Conservation (phyloP, 2,888 invertebrate species). For the Pristionchus arcanus region DNA sequence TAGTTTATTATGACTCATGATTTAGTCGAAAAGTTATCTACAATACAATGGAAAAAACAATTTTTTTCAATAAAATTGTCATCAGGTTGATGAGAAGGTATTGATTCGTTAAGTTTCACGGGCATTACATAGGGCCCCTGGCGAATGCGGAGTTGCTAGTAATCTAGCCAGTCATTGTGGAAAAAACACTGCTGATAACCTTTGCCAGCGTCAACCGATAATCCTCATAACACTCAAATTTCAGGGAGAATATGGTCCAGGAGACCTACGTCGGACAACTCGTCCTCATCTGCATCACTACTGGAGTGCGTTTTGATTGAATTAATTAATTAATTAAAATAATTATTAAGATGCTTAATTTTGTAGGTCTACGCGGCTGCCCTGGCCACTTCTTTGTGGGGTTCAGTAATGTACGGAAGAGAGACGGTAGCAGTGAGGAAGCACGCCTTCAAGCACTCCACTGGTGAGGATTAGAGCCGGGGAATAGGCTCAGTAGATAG, state of each 20-base stretch:
- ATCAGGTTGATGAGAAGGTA: too few species aligned
- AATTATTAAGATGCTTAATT: background rate
- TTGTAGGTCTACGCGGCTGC: conserved; percentile 51
- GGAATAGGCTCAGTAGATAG: too few species aligned
- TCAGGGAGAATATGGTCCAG: conserved; percentile 57
- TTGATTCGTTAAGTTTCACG: too few species aligned
- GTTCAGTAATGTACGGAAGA: conserved; percentile 40
- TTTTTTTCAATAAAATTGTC: too few species aligned
- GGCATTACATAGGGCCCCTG: too few species aligned
- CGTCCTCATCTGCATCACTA: conserved; percentile 73
- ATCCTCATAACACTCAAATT: conserved; percentile 64
- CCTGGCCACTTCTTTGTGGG: conserved; percentile 41
- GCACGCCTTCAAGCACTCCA: conserved; percentile 31
- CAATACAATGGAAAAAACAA: too few species aligned
- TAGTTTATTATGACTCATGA: too few species aligned
- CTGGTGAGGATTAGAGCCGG: background rate
- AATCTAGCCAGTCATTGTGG: too few species aligned
- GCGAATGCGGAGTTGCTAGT: too few species aligned
- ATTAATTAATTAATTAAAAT: background rate
- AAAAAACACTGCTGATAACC: too few species aligned
- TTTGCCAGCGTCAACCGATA: too few species aligned
- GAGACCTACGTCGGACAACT: conserved; percentile 73
- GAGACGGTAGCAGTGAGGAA: conserved; percentile 50
- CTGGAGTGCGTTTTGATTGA: conserved; percentile 66
- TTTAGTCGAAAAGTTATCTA: too few species aligned